Evolutionary conservation across 2,113 vertebrate species (phyloP).

Genomic region (Leptobrachium ailaonicum): DNA sequence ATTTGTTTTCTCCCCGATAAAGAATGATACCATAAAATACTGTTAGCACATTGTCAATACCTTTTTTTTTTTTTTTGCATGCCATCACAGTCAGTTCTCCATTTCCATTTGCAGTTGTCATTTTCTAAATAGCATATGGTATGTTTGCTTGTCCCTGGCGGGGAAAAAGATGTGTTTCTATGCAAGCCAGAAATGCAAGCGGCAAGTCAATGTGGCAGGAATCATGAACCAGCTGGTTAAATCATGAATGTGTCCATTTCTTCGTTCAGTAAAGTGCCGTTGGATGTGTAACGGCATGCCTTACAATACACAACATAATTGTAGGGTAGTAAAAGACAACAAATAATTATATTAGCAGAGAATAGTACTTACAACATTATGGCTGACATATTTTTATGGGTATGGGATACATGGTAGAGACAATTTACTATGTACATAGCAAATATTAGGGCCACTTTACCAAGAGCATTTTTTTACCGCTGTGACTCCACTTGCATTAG

Average conservation of each 20-base stretch:
- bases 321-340: background rate
- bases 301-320: background rate
- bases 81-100: conserved; percentile 27
- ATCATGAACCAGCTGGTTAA: conserved; percentile 37
- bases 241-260: conserved; percentile 37
- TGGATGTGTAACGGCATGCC: conserved; percentile 3
- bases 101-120: conserved; percentile 46
- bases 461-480: too few species aligned
- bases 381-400: too few species aligned
- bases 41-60: conserved; percentile 49
- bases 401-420: too few species aligned
- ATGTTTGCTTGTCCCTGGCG: conserved; percentile 33
- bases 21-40: conserved; percentile 48
- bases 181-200: conserved; percentile 22
- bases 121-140: conserved; percentile 48
- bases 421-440: too few species aligned
- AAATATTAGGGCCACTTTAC: too few species aligned
- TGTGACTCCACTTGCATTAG: too few species aligned
- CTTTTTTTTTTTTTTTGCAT: background rate
- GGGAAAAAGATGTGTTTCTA: background rate
- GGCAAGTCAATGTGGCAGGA: conserved; percentile 15
- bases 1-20: conserved; percentile 28
- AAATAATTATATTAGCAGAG: too few species aligned
- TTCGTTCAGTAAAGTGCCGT: conserved; percentile 14
- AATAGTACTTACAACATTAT: too few species aligned